Evolutionary conservation across 2,113 vertebrate genomes (phyloP).

Genomic region (Phyllostomus hastatus): DNA sequence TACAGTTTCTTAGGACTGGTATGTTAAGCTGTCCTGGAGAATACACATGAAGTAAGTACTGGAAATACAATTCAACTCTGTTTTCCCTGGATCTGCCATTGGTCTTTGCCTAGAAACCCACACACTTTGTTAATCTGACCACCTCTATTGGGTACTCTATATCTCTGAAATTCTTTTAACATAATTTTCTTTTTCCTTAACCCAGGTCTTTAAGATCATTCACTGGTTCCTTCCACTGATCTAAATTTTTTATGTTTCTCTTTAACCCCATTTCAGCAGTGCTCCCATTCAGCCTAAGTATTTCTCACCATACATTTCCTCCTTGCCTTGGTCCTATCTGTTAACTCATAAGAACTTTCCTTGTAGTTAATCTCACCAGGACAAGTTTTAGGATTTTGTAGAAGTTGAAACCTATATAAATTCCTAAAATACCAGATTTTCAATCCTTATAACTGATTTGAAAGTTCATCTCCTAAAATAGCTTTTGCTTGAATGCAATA

Average conservation of each 20-base stretch:
- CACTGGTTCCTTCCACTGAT: not conserved
- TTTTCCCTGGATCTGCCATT: not conserved
- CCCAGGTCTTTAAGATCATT: not conserved
- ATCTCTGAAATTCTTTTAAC: not conserved
- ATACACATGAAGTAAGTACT: no score
- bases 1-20: not conserved
- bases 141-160: not conserved
- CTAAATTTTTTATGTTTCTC: not conserved
- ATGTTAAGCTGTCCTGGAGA: not conserved
- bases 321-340: not conserved
- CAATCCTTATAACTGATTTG: slow-evolving; percentile 33
- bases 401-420: not conserved
- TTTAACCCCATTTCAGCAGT: not conserved
- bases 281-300: not conserved
- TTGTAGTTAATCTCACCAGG: not conserved
- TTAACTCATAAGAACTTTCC: not conserved
- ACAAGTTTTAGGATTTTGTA: not conserved
- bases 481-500: slow-evolving; percentile 32
- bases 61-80: no score
- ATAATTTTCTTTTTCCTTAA: not conserved
- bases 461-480: slow-evolving; percentile 65
- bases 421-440: slow-evolving; percentile 12
- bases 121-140: not conserved
- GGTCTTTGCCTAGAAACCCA: not conserved
- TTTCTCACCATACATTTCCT: not conserved